Evolutionary conservation across 1,140 invertebrate genomes (phyloP).

Genomic region (Portunus trituberculatus): DNA sequence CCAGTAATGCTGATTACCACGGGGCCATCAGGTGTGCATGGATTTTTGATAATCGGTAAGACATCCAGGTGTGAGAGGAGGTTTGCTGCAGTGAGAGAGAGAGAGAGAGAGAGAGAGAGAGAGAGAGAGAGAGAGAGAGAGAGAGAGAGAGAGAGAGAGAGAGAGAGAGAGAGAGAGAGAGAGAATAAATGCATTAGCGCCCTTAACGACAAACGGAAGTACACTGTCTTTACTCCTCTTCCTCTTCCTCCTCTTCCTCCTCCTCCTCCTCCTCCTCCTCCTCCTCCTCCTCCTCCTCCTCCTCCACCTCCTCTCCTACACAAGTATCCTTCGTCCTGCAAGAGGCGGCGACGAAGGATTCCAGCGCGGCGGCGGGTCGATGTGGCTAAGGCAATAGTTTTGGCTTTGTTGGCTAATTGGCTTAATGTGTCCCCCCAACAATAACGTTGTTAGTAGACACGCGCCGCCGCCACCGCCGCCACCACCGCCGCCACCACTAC

Average conservation of each 20-base stretch:
- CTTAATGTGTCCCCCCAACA: constrained; percentile 61
- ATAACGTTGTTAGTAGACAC: constrained; percentile 70
- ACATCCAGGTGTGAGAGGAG: neutral
- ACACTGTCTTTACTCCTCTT: neutral
- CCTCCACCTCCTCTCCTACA: neutral
- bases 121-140: neutral
- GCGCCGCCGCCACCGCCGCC: constrained; percentile 8
- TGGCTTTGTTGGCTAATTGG: constrained; percentile 68
- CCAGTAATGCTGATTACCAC: constrained; percentile 11
- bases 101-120: neutral
- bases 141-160: constrained; percentile 20
- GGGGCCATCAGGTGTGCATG: neutral
- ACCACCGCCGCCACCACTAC: neutral
- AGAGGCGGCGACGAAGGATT: too few species aligned
- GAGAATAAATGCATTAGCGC: too few species aligned
- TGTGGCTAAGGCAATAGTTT: constrained; percentile 65
- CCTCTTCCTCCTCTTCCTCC: neutral
- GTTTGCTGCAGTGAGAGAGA: neutral
- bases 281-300: constrained; percentile 16
- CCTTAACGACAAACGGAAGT: too few species aligned
- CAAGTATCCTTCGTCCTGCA: too few species aligned
- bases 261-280: constrained; percentile 5
- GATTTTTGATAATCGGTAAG: constrained; percentile 27
- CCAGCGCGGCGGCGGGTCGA: constrained; percentile 34
- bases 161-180: constrained; percentile 9